Evolutionary conservation across 1,140 invertebrate species (phyloP), one percentile per base, ranked within the genome.

Genomic region (Zaprionus tsacasi): DNA sequence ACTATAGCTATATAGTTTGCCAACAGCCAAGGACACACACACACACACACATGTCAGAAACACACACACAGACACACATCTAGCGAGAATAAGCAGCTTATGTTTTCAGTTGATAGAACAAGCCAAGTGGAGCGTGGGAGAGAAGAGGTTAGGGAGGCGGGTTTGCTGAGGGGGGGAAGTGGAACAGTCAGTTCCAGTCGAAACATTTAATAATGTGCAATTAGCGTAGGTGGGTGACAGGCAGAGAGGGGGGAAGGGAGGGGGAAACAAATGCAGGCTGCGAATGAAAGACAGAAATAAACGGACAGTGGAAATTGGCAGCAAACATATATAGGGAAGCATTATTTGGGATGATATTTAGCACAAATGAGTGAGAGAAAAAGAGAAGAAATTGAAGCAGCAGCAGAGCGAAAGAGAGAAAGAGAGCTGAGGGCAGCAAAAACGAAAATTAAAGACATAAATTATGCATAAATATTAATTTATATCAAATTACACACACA

Each of bases 391-490:
- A 3, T 21, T 21, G 21, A 2, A 21, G 2, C 21, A 21, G 57
- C 27, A 30, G 27, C 27, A n/a, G 35, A 50, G 17, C 7, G 15
- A 6, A 3, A 35, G 17, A 6, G 6, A 35, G 17, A 13, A 1
- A n/a, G 21, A 30, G 25, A 57, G 25, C 13, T 15, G 27, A 33
- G 48, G 30, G 72, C 72, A 75, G 72, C 60, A 59, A 30, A 45
- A 75, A 70, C 73, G 65, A 75, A 71, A 71, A 54, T 76, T 76
- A 76, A 76, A 76, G 73, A 76, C 73, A 76, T 76, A 60, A 76
- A 76, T 69, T 69, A 74, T 78, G 71, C 76, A 74, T 78, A 78
- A 70, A 70, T 65, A 76, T 76, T 81, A 81, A 78, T 81, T 77
- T 79, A 76, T 73, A 80, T 72, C 55, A 72, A 61, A 57, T 68